Base-by-base conservation (phyloP, 1,140 invertebrate genomes). In the Kradibia gibbosae region DNA sequence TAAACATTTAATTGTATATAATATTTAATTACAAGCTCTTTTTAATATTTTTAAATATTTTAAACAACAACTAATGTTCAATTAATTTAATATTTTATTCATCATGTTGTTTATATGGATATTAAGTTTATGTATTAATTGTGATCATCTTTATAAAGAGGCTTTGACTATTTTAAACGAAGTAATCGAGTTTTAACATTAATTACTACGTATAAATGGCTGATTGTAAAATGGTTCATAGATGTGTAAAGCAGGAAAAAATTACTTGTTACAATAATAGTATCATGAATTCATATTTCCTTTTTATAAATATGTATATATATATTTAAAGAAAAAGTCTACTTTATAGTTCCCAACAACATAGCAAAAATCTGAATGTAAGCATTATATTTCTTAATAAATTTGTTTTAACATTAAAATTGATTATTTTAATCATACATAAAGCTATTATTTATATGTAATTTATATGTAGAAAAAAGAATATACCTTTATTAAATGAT, bases 81-180 rank as follows among this genome's bases (percentile, higher is more conserved):
- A 62, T 76, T 76, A 76, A 76, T 76, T 65, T 22, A 62, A 48
- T 36, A 0, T 71, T 31, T 48, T 15, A 28, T 25, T n/a, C 55
- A 36, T 22, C 34, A 34, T 76, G 45, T 76, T n/a, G 62, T 60
- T 76, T 76, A 60, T 55, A 55, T 42, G 1, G 20, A 2, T n/a
- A 34, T 42, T 34, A 76, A 48, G 25, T 60, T 7, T 39, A 48
- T 17, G 45, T 53, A 20, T 73, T 17, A 53, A 50, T 73, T 31
- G 34, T 22, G 48, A 20, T n/a, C 13, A 3, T 50, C 25, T 53
- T 17, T 73, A 34, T 53, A 60, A 15, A 5, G 11, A 50, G 65
- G 20, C 75, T 62, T 67, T 78, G 75, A 67, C 55, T 67, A 78
- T 50, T 78, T n/a, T n/a, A n/a, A 53, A 77, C n/a, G 57, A 77